Evolutionary conservation across 1,140 invertebrate genomes (phyloP), one percentile per base, ranked within the genome.

Genomic region (Himalopsyche phryganea): DNA sequence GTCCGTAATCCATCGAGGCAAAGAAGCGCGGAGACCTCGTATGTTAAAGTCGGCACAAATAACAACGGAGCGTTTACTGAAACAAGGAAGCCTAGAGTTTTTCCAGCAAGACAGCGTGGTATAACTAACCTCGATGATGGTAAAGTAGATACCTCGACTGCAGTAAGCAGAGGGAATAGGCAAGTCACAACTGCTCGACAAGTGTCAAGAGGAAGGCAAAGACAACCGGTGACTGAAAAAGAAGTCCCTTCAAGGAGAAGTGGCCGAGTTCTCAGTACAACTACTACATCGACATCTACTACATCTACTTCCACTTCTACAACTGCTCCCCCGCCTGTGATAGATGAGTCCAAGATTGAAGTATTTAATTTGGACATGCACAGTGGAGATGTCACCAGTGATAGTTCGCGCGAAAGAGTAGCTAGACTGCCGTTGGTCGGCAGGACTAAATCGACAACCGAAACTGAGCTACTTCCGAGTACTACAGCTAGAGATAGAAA

Each of bases 291-390:
- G 40, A 14, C 6, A 35, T 7, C 6, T 35, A 35, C 6, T 35
- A 35, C n/a, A 6, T 11, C 38, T 33, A 6, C 14, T 6, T 53
- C 48, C 2, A 4, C 10, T 2, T 11, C 13, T 11, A 17, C 9
- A 17, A 19, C 4, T 13, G 15, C 11, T 35, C 6, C 6, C n/a
- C 6, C n/a, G n/a, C 18, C 17, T 13, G 6, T 45, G 2, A 56
- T 56, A 17, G 61, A 64, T 17, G 61, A 64, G 33, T 64, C 61
- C 9, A 64, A 64, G 40, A 55, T 64, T 23, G 61, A 64, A 60
- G 50, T 64, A 13, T 47, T 60, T n/a, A 64, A 57, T 58, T 45
- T 64, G 36, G 61, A 64, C 53, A 64, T 64, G 61, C 44, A 52
- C 15, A 64, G 44, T 57, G 58, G 58, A 14, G 23, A 42, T 10